Evolutionary conservation across 1,140 invertebrate species (phyloP).

Genomic region (Drosophila oshimai): DNA sequence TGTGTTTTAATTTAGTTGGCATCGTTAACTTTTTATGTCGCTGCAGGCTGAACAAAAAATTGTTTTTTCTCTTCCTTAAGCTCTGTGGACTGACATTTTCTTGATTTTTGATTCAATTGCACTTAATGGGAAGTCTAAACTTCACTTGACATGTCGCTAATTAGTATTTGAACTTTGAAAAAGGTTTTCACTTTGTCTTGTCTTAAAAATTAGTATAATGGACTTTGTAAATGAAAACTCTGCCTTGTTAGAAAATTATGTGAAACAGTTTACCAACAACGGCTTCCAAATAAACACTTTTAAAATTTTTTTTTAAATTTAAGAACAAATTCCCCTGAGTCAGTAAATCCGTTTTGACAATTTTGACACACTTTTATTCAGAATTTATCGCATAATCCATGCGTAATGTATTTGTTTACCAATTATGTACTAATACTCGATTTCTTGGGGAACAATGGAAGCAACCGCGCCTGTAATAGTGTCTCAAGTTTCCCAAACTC

Average conservation of each 20-base stretch:
- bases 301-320: too few relatives aligned
- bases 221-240: too few relatives aligned
- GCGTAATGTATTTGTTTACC: too few relatives aligned
- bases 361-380: too few relatives aligned
- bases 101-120: not conserved
- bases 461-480: not conserved
- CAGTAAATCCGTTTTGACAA: too few relatives aligned
- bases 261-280: too few relatives aligned
- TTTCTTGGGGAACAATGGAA: not conserved
- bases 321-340: too few relatives aligned
- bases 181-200: not conserved
- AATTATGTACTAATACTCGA: not conserved
- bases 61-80: not conserved
- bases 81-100: not conserved
- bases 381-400: too few relatives aligned
- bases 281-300: too few relatives aligned
- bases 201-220: not conserved
- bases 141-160: slow-evolving; percentile 2
- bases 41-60: slow-evolving; percentile 28
- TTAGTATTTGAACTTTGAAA: not conserved
- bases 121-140: not conserved
- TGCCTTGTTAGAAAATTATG: too few relatives aligned
- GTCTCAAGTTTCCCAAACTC: not conserved
- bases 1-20: slow-evolving; percentile 66
- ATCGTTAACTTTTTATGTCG: slow-evolving; percentile 39